These are phyloP conservation scores for Zaprionus capensis DNA, from an alignment of 1,140 invertebrate genomes.

Conservation along the genomic window DNA sequence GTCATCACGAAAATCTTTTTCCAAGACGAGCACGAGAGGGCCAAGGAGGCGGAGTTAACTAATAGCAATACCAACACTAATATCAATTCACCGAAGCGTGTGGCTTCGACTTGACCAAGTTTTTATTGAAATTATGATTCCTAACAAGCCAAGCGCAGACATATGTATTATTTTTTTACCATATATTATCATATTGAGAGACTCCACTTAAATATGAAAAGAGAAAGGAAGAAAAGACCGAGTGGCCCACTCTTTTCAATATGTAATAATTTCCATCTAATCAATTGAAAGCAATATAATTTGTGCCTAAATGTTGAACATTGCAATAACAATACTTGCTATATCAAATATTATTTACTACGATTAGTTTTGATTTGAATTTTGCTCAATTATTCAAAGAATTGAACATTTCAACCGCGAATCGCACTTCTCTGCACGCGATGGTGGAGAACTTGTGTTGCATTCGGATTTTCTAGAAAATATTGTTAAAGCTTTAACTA, in stretches of 20 bases:
- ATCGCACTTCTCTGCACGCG: conserved; percentile 62
- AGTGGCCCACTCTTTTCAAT: conserved; percentile 42
- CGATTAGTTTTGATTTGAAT: conserved; percentile 27
- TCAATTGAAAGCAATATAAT: conserved; percentile 77
- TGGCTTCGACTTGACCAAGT: conserved; percentile 54
- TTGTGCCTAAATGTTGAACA: conserved; percentile 83
- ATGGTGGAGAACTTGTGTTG: conserved; percentile 60
- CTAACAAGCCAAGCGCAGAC: conserved; percentile 62
- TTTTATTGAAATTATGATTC: conserved; percentile 63
- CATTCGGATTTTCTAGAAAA: conserved; percentile 49
- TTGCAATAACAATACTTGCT: conserved; percentile 68
- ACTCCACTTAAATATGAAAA: conserved; percentile 24
- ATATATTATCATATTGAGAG: conserved; percentile 33
- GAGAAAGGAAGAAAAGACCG: conserved; percentile 38
- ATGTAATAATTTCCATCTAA: conserved; percentile 57
- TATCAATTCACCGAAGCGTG: conserved; percentile 83
- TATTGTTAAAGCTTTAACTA: conserved; percentile 39
- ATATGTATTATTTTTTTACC: conserved; percentile 64
- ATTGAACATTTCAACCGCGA: conserved; percentile 43
- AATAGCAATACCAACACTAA: conserved; percentile 72
- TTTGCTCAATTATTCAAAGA: conserved; percentile 38
- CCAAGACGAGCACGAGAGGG: conserved; percentile 87
- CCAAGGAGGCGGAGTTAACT: conserved; percentile 85
- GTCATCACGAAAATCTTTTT: conserved; percentile 96
- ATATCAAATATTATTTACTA: conserved; percentile 57